Conservation (phyloP, 2,888 invertebrate species). For the Protophormia terraenovae region DNA sequence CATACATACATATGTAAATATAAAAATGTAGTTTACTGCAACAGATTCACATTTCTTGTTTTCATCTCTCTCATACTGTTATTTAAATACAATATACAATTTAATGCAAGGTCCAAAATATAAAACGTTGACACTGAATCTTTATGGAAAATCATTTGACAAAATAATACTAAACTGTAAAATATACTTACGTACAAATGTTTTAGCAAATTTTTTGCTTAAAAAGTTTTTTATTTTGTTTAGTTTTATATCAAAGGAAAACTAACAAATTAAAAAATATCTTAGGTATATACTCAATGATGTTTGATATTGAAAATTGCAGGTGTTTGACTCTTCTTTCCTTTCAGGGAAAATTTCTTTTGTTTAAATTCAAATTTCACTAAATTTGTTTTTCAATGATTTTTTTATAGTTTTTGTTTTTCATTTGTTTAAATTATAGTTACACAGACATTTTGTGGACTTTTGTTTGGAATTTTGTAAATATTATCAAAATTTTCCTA, state of each 20-base stretch:
- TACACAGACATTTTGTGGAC: not conserved
- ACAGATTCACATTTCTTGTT: not conserved
- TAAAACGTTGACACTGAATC: conserved; percentile 36
- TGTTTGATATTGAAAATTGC: not conserved
- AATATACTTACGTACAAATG: not conserved
- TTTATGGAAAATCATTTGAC: not conserved
- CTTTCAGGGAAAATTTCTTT: not conserved
- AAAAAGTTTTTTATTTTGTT: not conserved
- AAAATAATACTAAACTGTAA: not conserved
- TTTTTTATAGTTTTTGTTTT: not conserved
- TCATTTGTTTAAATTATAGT: not conserved
- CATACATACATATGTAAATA: not conserved
- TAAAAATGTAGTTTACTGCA: too few relatives aligned
- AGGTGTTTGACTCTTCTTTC: conserved; percentile 15
- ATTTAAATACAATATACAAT: conserved; percentile 18
- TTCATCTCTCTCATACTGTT: not conserved
- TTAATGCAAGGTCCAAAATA: conserved; percentile 28
- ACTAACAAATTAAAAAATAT: too few relatives aligned
- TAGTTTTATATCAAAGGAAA: too few relatives aligned
- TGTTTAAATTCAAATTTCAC: conserved; percentile 14
- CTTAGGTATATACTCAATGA: not conserved
- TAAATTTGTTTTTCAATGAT: not conserved
- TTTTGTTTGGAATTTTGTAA: conserved; percentile 12
- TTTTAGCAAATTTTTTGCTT: not conserved
- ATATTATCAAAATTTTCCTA: conserved; percentile 38